These are phyloP conservation scores for Catharus ustulatus DNA, from an alignment of 2,797 vertebrate species.

Conservation along the genomic window DNA sequence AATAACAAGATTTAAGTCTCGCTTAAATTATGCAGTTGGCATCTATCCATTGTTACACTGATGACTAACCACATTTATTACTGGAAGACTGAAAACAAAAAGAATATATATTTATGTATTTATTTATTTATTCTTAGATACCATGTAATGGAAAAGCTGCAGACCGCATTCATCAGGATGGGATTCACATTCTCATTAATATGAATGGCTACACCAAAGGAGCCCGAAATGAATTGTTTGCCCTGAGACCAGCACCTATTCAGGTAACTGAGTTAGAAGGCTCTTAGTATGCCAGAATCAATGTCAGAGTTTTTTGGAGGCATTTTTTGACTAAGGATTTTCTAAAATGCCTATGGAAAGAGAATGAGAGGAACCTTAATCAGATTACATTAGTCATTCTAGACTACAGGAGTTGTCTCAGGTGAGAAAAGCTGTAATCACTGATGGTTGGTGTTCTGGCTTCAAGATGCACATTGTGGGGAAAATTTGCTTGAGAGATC, in stretches of 20 bases:
- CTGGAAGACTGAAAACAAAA: background rate
- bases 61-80: background rate
- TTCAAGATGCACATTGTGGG: background rate
- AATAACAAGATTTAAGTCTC: background rate
- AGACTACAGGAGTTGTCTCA: background rate
- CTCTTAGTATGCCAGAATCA: background rate
- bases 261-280: conserved; percentile 79
- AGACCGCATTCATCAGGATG: conserved; percentile 97
- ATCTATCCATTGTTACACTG: background rate
- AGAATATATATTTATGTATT: background rate
- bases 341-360: background rate
- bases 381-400: background rate
- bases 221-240: conserved; percentile 95
- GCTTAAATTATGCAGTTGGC: background rate
- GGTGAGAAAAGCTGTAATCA: background rate
- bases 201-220: conserved; percentile 99
- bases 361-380: background rate
- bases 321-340: background rate
- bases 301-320: background rate
- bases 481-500: background rate
- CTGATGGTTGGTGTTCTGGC: background rate
- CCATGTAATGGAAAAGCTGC: conserved; percentile 98
- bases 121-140: conserved; percentile 76
- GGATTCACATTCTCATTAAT: conserved; percentile 95
- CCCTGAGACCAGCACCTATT: conserved; percentile 92